Conservation (phyloP, 1,140 invertebrate species). For the Drosophila burlai region DNA sequence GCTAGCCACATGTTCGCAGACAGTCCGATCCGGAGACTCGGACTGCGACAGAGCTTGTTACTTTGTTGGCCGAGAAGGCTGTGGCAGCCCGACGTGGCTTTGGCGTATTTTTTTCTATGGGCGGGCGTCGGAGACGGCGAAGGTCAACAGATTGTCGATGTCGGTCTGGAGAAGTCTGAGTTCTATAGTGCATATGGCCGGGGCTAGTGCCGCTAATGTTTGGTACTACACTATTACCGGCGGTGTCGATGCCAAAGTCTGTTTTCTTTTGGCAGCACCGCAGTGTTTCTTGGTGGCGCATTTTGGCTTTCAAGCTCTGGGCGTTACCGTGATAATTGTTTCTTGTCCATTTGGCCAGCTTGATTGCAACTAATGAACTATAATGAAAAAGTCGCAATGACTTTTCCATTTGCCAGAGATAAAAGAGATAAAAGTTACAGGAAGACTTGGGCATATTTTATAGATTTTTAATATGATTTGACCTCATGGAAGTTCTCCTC, state of each 20-base stretch:
- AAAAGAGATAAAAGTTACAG: conserved; percentile 17
- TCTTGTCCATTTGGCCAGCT: conserved; percentile 78
- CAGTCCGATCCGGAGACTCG: conserved; percentile 33
- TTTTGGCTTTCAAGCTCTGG: conserved; percentile 40
- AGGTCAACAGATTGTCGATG: conserved; percentile 82
- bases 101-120: conserved; percentile 59
- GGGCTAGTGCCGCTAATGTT: conserved; percentile 8
- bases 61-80: conserved; percentile 44
- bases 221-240: conserved; percentile 9
- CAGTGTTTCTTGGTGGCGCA: conserved; percentile 29
- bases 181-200: conserved; percentile 10
- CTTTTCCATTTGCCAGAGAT: conserved; percentile 27
- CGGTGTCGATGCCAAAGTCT: conserved; percentile 34
- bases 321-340: conserved; percentile 80
- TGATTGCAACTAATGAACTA: conserved; percentile 81
- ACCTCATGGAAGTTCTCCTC: neutral
- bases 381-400: conserved; percentile 70
- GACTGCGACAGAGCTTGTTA: conserved; percentile 44
- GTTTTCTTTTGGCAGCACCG: conserved; percentile 9
- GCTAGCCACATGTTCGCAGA: conserved; percentile 44
- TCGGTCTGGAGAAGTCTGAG: conserved; percentile 39
- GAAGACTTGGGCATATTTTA: conserved; percentile 1
- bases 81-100: conserved; percentile 32
- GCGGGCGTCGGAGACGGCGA: conserved; percentile 78
- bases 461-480: conserved; percentile 8